Conservation (phyloP, 1,140 invertebrate species). For the Cardiocondyla obscurior region DNA sequence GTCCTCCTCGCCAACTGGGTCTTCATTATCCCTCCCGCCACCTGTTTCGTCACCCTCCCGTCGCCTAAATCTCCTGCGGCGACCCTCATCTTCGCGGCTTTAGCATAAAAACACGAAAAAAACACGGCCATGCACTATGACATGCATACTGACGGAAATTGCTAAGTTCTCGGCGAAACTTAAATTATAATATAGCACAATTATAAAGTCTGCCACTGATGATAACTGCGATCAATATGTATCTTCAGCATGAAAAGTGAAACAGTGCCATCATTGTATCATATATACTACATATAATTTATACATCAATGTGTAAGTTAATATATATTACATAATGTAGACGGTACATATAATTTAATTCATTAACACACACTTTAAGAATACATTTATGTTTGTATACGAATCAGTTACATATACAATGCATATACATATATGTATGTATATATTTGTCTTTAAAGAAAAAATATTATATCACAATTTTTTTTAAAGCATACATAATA, state of each 20-base stretch:
- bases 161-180: conserved; percentile 62
- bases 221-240: conserved; percentile 8
- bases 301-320: neutral
- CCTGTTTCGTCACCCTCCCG: conserved; percentile 78
- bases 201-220: conserved; percentile 29
- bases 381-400: neutral
- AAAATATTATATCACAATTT: neutral
- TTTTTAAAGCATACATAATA: neutral
- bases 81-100: conserved; percentile 82
- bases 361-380: no score
- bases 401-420: neutral
- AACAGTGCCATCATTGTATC: conserved; percentile 69
- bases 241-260: conserved; percentile 21
- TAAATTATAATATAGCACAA: conserved; percentile 57
- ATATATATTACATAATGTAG: no score
- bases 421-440: no score
- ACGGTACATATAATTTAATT: no score
- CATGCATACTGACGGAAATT: conserved; percentile 70
- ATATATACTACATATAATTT: neutral
- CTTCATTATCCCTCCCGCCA: conserved; percentile 76
- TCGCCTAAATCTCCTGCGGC: conserved; percentile 78
- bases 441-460: no score
- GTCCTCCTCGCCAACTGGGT: conserved; percentile 83
- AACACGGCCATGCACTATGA: conserved; percentile 80
- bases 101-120: conserved; percentile 80